Evolutionary conservation across 2,888 invertebrate genomes (phyloP).

Genomic region (Chrysolina oricalcia): DNA sequence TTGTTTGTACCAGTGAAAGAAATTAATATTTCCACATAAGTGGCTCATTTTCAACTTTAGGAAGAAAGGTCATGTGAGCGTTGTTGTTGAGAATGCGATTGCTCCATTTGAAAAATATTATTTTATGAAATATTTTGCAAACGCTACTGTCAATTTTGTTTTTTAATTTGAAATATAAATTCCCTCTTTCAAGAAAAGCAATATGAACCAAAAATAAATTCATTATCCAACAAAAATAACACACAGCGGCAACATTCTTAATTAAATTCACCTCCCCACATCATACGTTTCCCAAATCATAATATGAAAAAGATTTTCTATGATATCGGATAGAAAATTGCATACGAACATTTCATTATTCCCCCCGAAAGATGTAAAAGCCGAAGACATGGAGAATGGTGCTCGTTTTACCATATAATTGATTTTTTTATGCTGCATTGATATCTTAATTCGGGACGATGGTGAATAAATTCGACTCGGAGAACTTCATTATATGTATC

Average conservation of each 20-base stretch:
- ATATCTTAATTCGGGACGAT: not conserved
- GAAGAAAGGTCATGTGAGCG: too few relatives aligned
- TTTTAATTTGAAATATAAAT: not conserved
- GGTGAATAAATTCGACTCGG: not conserved
- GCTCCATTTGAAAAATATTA: too few relatives aligned
- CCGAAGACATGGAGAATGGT: constrained; percentile 33
- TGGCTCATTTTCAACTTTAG: too few relatives aligned
- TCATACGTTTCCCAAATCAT: constrained; percentile 47
- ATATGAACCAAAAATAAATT: constrained; percentile 16
- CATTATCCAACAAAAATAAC: constrained; percentile 23
- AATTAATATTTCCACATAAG: too few relatives aligned
- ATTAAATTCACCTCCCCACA: constrained; percentile 52
- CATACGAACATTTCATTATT: constrained; percentile 50
- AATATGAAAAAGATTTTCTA: constrained; percentile 47
- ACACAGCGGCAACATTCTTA: constrained; percentile 42
- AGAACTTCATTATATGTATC: not conserved
- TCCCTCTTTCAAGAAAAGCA: not conserved
- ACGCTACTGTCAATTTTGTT: too few relatives aligned
- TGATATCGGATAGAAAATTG: constrained; percentile 51
- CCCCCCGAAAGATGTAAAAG: constrained; percentile 41
- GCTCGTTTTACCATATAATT: constrained; percentile 49
- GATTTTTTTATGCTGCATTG: constrained; percentile 44
- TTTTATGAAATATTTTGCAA: too few relatives aligned
- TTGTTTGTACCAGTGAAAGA: too few relatives aligned
- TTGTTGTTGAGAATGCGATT: too few relatives aligned